A percentile compares a stretch with the other conserved stretches of the same genome.
Evolutionary conservation across 2,113 vertebrate genomes (phyloP).

Genomic region (Odontophorus gujanensis): DNA sequence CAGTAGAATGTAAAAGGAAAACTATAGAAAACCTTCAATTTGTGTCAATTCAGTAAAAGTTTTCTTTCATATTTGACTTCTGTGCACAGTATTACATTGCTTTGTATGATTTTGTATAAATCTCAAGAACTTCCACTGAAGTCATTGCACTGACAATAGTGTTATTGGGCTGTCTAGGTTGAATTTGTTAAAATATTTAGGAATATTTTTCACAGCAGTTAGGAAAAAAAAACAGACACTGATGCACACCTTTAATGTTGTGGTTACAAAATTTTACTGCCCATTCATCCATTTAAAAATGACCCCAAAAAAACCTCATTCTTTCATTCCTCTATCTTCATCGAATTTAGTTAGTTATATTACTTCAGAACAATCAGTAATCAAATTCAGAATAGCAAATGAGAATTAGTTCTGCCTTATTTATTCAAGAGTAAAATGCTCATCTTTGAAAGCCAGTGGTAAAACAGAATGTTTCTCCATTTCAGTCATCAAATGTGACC

Average conservation of each 20-base stretch:
- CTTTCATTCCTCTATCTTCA: neutral
- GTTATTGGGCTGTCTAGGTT: neutral
- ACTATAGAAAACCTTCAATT: neutral
- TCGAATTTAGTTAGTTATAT: neutral
- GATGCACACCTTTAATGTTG: neutral
- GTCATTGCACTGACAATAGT: neutral
- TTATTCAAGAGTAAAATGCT: neutral
- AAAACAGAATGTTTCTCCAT: neutral
- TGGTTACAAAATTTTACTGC: neutral
- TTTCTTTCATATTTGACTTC: neutral
- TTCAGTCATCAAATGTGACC: neutral
- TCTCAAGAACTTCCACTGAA: neutral
- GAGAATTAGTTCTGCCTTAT: neutral
- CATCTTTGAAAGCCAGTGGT: neutral
- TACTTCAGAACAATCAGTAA: neutral
- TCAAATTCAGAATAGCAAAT: neutral
- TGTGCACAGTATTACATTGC: neutral
- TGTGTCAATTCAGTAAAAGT: neutral
- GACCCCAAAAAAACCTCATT: neutral
- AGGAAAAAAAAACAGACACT: neutral
- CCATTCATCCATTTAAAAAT: neutral
- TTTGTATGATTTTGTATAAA: neutral
- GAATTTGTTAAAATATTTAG: neutral
- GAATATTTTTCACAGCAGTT: neutral
- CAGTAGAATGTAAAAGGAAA: neutral